Evolutionary conservation across 2,797 vertebrate species (phyloP).

Genomic region (Sebastolobus altivelis): DNA sequence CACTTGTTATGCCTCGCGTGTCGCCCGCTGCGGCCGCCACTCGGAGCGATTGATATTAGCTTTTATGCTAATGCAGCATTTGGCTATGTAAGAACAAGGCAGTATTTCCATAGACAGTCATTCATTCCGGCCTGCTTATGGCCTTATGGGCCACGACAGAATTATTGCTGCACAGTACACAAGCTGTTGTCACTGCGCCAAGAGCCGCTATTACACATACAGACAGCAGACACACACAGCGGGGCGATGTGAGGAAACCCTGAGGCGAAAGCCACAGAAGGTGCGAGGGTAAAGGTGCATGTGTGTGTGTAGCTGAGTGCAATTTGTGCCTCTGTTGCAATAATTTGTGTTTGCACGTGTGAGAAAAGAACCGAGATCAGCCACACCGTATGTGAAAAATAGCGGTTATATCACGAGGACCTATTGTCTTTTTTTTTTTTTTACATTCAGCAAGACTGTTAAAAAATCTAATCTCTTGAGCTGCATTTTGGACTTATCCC

Average conservation of each 20-base stretch:
- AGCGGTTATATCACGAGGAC: neutral
- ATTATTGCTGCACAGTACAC: slow-evolving; percentile 74
- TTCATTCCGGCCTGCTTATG: slow-evolving; percentile 76
- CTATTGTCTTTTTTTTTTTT: neutral
- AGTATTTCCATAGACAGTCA: slow-evolving; percentile 75
- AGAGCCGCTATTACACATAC: slow-evolving; percentile 57
- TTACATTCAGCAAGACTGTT: neutral
- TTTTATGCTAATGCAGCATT: slow-evolving; percentile 84
- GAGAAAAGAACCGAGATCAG: slow-evolving; percentile 4
- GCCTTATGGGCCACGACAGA: slow-evolving; percentile 78
- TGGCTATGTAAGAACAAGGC: slow-evolving; percentile 80
- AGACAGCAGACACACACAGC: slow-evolving; percentile 63
- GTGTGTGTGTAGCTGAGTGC: slow-evolving; percentile 8
- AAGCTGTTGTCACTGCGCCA: slow-evolving; percentile 74
- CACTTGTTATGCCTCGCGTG: slow-evolving; percentile 72
- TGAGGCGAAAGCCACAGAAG: slow-evolving; percentile 39
- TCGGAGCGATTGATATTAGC: slow-evolving; percentile 79
- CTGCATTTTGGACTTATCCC: neutral
- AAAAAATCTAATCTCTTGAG: neutral
- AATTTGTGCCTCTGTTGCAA: neutral
- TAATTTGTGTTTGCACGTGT: slow-evolving; percentile 6
- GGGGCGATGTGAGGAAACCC: slow-evolving; percentile 49
- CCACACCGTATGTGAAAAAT: neutral
- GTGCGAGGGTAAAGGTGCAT: slow-evolving; percentile 28
- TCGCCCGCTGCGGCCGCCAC: slow-evolving; percentile 54